Evolutionary conservation across 2,888 invertebrate genomes (phyloP).

Genomic region (Atrina japonica): DNA sequence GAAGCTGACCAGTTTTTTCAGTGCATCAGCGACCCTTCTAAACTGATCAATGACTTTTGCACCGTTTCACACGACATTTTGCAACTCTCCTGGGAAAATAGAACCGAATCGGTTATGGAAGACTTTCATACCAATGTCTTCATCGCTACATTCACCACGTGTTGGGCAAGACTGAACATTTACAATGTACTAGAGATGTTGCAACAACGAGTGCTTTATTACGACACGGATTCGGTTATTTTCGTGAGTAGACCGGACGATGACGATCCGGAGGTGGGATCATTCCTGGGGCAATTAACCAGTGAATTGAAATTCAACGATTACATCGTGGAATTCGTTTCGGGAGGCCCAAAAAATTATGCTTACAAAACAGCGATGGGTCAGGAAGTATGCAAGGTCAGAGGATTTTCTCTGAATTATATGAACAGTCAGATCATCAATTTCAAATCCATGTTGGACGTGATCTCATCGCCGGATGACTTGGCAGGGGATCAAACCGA

Average conservation of each 20-base stretch:
- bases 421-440: conserved; percentile 17
- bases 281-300: conserved; percentile 40
- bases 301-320: conserved; percentile 48
- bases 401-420: conserved; percentile 25
- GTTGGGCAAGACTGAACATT: conserved; percentile 74
- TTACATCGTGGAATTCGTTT: conserved; percentile 52
- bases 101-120: background rate
- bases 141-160: conserved; percentile 78
- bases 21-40: conserved; percentile 11
- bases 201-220: conserved; percentile 72
- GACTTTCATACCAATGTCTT: conserved; percentile 41
- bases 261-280: conserved; percentile 27
- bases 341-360: conserved; percentile 42
- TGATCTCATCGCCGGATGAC: conserved; percentile 1
- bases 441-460: conserved; percentile 9
- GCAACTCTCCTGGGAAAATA: conserved; percentile 13
- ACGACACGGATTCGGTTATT: conserved; percentile 77
- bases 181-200: conserved; percentile 73
- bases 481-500: conserved; percentile 17
- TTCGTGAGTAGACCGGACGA: conserved; percentile 46
- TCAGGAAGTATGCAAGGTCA: conserved; percentile 24
- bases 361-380: conserved; percentile 30
- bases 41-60: conserved; percentile 30
- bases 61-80: conserved; percentile 24
- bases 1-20: conserved; percentile 20